These are phyloP conservation scores for Montipora cactus DNA, from an alignment of 64 coral and sea anemone genomes.

Conservation along the genomic window DNA sequence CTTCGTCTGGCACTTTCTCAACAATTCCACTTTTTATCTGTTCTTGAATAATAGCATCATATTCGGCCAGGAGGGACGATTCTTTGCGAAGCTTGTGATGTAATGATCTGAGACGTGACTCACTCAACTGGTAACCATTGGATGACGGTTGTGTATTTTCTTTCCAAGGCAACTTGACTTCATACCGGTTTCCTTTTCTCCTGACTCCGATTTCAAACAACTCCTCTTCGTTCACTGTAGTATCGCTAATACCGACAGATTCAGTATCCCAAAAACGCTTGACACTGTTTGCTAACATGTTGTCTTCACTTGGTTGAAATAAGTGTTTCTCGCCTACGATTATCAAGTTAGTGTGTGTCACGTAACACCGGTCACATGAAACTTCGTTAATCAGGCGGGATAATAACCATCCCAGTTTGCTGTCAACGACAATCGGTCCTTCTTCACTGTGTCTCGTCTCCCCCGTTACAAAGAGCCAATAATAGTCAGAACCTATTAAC, in stretches of 20 bases:
- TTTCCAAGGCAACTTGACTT: slow-evolving; percentile 28
- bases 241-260: slow-evolving; percentile 3
- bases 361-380: neutral
- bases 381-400: neutral
- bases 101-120: neutral
- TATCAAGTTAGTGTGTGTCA: slow-evolving; percentile 40
- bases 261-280: slow-evolving; percentile 45
- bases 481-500: slow-evolving; percentile 31
- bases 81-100: neutral
- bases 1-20: neutral
- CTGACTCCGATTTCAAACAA: slow-evolving; percentile 34
- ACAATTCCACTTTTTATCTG: slow-evolving; percentile 13
- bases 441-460: neutral
- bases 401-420: slow-evolving; percentile 45
- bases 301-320: slow-evolving; percentile 1
- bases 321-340: neutral
- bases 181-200: neutral
- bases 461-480: slow-evolving; percentile 22
- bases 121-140: neutral
- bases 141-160: neutral
- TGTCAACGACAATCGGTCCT: neutral
- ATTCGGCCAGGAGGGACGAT: neutral
- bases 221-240: neutral
- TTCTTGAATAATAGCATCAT: slow-evolving; percentile 40
- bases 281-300: neutral